Percentiles rank a stretch among this genome's conserved stretches.
phyloP scores from a whole-genome alignment of 2,888 invertebrate genomes.

The Diarsia mendica region DNA sequence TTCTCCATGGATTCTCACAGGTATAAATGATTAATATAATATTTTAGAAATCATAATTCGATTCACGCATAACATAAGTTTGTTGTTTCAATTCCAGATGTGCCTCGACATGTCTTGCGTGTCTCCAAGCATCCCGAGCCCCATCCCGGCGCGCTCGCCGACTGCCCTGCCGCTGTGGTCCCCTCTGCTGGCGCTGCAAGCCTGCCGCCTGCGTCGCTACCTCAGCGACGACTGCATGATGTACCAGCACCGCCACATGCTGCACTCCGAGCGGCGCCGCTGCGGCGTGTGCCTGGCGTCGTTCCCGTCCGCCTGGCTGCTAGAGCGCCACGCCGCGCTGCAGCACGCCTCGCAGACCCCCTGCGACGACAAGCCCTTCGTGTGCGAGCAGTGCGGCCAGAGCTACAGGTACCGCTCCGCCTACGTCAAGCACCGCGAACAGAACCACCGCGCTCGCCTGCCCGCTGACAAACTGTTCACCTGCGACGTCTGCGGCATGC shows the following conservation, averaged over 20 bases:
- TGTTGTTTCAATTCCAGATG: conserved; percentile 79
- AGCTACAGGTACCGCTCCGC: conserved; percentile 97
- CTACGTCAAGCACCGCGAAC: conserved; percentile 93
- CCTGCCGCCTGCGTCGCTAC: conserved; percentile 86
- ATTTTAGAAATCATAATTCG: not conserved
- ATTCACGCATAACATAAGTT: conserved; percentile 1
- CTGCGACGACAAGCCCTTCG: conserved; percentile 96
- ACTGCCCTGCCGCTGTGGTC: conserved; percentile 85
- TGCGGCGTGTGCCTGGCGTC: conserved; percentile 96
- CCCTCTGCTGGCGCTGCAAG: conserved; percentile 86
- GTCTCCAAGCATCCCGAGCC: conserved; percentile 78
- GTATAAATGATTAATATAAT: conserved; percentile 41
- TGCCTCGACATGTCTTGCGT: conserved; percentile 86
- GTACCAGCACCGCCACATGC: conserved; percentile 82
- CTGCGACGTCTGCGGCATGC: conserved; percentile 98
- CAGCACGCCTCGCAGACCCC: conserved; percentile 93
- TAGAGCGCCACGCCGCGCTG: conserved; percentile 95
- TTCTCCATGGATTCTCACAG: conserved; percentile 46
- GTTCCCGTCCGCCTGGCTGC: conserved; percentile 96
- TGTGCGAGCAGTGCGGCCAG: conserved; percentile 97
- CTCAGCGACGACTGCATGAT: conserved; percentile 89
- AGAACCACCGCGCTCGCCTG: conserved; percentile 96
- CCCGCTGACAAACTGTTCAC: conserved; percentile 97
- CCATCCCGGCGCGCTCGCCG: conserved; percentile 81
- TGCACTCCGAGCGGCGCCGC: conserved; percentile 89